Base-by-base conservation (phyloP, 2,888 invertebrate species). In the Machimus atricapillus region DNA sequence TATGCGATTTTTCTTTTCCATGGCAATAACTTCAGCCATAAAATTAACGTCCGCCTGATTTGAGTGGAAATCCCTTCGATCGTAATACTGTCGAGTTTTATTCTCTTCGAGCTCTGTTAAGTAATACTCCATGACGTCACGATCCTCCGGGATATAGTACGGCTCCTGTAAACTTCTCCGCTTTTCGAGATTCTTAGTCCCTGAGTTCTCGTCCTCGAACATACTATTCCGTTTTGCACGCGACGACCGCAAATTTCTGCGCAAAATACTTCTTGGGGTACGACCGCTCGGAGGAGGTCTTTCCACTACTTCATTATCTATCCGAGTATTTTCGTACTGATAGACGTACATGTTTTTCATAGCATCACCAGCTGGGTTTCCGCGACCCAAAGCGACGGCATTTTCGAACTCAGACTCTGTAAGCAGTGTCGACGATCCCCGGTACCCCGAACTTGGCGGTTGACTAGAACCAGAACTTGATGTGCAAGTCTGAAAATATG, bases 371-470 rank as follows among this genome's bases (percentile, higher is more conserved):
- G 1, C 40, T 56, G 16, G 66, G 23, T 12, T 87, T 79, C 16
- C 87, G 87, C n/a, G 89, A 82, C 58, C 89, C 87, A 34, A 7
- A 89, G 89, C 85, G 90, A 90, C 23, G 16, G 83, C 66, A 83
- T 81, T 81, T 37, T 93, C 92, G 86, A 91, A 89, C 87, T 92
- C 93, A 1, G 96, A 96, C 89, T 96, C 96, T 7, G 96, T 95
- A 9, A 96, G 93, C 92, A 97, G 95, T 1, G 97, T 97, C 0
- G 97, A 97, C 0, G 97, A 97, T 56, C 97, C 97, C 89, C 97
- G 94, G 90, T 97, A 97, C 2, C 97, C 97, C 16, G 97, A 97
- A 79, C 97, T 97, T 8, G 97, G 96, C 8, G 96, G 97, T 90
- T 96, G 97, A 66, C 97, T 97, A 31, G 91, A 91, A 87, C 91